A percentile compares a stretch with the other conserved stretches of the same genome.
phyloP scores from a whole-genome alignment of 2,113 vertebrate species.

The Notarius quadriscutis region DNA sequence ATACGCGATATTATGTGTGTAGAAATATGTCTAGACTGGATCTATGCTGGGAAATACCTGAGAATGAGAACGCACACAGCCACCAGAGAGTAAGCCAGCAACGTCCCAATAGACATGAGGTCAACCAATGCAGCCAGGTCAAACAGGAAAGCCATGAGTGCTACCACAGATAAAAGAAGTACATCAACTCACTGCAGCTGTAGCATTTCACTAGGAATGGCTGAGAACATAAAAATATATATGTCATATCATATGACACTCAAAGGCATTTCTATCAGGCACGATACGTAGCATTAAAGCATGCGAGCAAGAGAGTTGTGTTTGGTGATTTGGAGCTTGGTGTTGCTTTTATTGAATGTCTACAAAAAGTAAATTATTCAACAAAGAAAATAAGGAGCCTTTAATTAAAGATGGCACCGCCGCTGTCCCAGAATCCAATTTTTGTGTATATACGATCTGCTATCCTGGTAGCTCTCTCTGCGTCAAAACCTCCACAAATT shows the following conservation, averaged over 20 bases:
- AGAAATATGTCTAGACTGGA: not conserved
- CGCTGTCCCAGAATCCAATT: too few species aligned
- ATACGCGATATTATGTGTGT: not conserved
- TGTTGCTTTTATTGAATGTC: not conserved
- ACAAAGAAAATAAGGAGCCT: not conserved
- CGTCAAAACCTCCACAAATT: too few species aligned
- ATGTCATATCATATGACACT: not conserved
- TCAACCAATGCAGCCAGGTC: conserved; percentile 90
- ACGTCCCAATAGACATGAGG: conserved; percentile 95
- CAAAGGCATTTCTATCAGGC: not conserved
- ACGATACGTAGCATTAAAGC: not conserved
- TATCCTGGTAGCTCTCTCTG: too few species aligned
- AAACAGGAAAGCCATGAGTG: conserved; percentile 88
- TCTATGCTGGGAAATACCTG: conserved; percentile 70
- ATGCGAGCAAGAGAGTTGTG: not conserved
- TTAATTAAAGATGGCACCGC: too few species aligned
- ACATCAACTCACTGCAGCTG: not conserved
- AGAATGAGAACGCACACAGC: conserved; percentile 94
- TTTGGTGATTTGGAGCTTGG: not conserved
- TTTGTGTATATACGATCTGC: too few species aligned
- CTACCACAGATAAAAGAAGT: conserved; percentile 61
- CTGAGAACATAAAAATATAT: not conserved
- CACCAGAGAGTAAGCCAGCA: conserved; percentile 92
- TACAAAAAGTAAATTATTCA: not conserved
- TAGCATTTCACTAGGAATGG: not conserved